These are phyloP conservation scores for Dreissena rostriformis DNA, from an alignment of 1,140 invertebrate genomes.

Conservation along the genomic window DNA sequence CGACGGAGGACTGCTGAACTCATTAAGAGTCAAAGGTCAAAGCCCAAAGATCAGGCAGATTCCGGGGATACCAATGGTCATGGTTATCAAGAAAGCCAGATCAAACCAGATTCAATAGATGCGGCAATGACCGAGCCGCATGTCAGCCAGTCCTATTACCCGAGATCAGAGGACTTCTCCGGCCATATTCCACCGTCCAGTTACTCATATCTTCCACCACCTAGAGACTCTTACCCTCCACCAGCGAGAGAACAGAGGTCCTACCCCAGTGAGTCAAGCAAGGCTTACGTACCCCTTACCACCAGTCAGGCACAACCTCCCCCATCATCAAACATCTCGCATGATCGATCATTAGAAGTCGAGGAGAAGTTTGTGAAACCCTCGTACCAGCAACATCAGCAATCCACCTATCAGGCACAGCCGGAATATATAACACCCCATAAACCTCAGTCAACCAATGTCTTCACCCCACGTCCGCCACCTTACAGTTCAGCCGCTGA, in stretches of 20 bases:
- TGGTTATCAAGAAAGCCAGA: background rate
- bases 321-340: too few species aligned
- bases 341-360: too few species aligned
- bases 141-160: slow-evolving; percentile 56
- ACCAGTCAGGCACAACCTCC: too few species aligned
- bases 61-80: slow-evolving; percentile 38
- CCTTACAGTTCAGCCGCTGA: too few species aligned
- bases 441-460: background rate
- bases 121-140: slow-evolving; percentile 40
- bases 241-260: background rate
- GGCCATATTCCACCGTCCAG: slow-evolving; percentile 37
- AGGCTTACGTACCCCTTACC: too few species aligned
- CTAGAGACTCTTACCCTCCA: background rate
- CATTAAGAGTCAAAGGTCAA: slow-evolving; percentile 32
- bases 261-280: background rate
- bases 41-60: slow-evolving; percentile 24
- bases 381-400: background rate
- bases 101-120: background rate
- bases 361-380: background rate
- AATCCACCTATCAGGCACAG: background rate
- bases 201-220: slow-evolving; percentile 14
- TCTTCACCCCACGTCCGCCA: too few species aligned
- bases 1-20: slow-evolving; percentile 25
- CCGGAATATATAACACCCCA: background rate
- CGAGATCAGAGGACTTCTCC: slow-evolving; percentile 37